phyloP scores from a whole-genome alignment of 2,113 vertebrate species.

The Chiloscyllium plagiosum region DNA sequence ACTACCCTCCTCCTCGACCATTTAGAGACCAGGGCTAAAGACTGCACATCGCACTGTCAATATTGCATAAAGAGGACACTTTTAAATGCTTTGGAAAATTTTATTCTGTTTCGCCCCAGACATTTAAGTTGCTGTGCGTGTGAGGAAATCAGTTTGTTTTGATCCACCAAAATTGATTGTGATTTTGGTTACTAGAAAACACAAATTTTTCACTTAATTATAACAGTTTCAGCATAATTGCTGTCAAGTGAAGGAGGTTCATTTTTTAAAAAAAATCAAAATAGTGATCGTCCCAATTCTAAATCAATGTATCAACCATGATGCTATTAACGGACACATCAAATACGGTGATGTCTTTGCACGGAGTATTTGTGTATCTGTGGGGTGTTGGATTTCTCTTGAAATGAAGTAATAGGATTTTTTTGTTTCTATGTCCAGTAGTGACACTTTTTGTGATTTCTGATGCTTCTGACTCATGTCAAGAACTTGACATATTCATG shows the following conservation, averaged over 20 bases:
- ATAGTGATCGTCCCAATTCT: not conserved
- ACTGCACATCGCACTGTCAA: not conserved
- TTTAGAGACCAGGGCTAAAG: not conserved
- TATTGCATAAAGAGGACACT: not conserved
- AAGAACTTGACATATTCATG: conserved; percentile 9
- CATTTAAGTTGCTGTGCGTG: not conserved
- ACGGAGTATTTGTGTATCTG: conserved; percentile 26
- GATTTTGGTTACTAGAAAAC: not conserved
- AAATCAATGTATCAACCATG: not conserved
- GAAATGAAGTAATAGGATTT: conserved; percentile 31
- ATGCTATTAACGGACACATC: not conserved
- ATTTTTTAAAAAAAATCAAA: not conserved
- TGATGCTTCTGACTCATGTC: not conserved
- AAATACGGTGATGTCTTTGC: conserved; percentile 21
- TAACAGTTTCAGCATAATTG: not conserved
- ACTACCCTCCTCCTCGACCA: not conserved
- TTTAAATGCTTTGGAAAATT: not conserved
- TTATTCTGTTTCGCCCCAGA: not conserved
- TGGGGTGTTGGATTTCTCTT: conserved; percentile 32
- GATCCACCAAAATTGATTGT: not conserved
- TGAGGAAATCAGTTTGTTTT: not conserved
- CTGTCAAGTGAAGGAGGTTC: not conserved
- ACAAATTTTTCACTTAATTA: not conserved
- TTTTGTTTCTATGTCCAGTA: not conserved
- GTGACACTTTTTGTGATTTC: not conserved